These are phyloP conservation scores for Corticium candelabrum DNA, from an alignment of 37 sponge, comb jelly and placozoan species.

Conservation along the genomic window DNA sequence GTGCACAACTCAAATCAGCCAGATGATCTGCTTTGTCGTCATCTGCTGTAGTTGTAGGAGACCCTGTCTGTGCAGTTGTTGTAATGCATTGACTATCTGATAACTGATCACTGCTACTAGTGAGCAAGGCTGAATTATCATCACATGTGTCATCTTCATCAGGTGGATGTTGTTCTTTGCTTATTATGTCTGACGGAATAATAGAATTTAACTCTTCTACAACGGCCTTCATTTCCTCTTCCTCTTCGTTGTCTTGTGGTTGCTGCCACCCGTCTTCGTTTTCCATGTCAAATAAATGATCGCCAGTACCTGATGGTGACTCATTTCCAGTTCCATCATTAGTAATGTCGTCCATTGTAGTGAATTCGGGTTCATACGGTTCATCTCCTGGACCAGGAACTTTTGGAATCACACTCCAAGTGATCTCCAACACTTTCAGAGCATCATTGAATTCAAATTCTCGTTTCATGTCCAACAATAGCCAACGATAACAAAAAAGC, in stretches of 20 bases:
- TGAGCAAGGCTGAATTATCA: too few species aligned
- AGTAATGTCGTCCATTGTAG: background rate
- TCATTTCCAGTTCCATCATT: background rate
- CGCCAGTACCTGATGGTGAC: background rate
- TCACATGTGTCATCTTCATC: background rate
- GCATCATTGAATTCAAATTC: background rate
- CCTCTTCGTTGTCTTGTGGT: background rate
- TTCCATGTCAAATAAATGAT: too few species aligned
- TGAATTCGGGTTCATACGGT: too few species aligned
- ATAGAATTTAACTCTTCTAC: background rate
- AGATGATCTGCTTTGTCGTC: too few species aligned
- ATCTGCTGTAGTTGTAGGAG: too few species aligned
- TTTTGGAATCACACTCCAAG: background rate
- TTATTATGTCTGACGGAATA: background rate
- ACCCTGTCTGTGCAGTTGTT: too few species aligned
- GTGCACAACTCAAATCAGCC: background rate
- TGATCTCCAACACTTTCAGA: background rate
- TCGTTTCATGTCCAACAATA: constrained; percentile 1
- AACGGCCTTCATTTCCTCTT: background rate
- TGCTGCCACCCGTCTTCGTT: too few species aligned
- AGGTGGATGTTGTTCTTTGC: background rate
- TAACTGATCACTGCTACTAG: too few species aligned
- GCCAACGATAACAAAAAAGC: constrained; percentile 5
- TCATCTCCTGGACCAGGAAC: too few species aligned
- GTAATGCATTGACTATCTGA: too few species aligned